Evolutionary conservation across 2,797 vertebrate species (phyloP).

Genomic region (Protosalanx chinensis): DNA sequence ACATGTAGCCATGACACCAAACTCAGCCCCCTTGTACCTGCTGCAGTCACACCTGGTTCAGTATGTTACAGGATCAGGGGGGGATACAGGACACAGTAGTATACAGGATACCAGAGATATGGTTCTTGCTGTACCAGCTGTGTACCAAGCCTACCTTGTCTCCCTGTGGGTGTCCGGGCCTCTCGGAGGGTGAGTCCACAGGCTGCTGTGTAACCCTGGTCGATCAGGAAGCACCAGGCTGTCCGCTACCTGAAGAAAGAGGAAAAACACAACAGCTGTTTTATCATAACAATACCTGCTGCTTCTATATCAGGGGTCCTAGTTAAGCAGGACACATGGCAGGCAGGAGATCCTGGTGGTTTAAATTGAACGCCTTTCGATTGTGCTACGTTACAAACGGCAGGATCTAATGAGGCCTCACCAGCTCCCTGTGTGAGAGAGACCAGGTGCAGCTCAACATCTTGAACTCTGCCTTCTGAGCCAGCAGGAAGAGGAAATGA

Average conservation of each 20-base stretch:
- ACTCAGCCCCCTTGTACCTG: background rate
- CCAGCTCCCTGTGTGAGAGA: background rate
- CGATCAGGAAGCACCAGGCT: no score
- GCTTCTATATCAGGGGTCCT: no score
- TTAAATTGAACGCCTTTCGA: no score
- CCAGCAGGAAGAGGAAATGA: background rate
- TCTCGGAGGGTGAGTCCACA: background rate
- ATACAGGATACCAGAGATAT: background rate
- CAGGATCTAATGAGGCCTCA: no score
- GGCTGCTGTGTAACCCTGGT: no score
- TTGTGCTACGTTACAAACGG: no score
- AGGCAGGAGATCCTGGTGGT: no score
- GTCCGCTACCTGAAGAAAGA: no score
- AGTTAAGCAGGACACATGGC: no score
- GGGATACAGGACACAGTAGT: no score
- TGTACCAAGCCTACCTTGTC: constrained; percentile 47
- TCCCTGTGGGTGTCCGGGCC: constrained; percentile 29
- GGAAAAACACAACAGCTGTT: no score
- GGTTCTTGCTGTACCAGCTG: background rate
- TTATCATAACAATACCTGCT: no score
- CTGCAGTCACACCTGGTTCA: background rate
- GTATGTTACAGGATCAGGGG: background rate
- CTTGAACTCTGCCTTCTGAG: background rate
- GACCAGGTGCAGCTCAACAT: background rate
- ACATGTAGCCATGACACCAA: background rate